These are phyloP conservation scores for Conus betulinus DNA, from an alignment of 1,140 invertebrate species.

Conservation along the genomic window DNA sequence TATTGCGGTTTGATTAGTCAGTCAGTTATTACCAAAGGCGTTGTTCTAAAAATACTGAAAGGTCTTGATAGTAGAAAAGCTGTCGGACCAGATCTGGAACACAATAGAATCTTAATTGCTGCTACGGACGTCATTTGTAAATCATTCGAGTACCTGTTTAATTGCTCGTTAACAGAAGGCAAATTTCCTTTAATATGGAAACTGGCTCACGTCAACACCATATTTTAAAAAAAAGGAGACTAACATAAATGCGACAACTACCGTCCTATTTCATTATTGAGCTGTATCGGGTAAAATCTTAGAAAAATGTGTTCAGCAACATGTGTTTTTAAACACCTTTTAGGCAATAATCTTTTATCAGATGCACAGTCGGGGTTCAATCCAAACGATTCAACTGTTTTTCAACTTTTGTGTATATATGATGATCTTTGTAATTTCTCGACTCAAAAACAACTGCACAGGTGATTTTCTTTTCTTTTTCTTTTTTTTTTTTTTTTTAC, in stretches of 20 bases:
- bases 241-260: neutral
- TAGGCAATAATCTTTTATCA: no score
- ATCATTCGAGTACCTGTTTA: neutral
- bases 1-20: neutral
- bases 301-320: neutral
- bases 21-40: neutral
- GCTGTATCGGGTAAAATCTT: no score
- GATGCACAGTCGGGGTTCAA: no score
- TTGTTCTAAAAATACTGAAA: neutral
- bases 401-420: no score
- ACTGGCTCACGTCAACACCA: neutral
- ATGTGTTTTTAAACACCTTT: neutral
- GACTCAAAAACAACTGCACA: no score
- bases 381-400: no score
- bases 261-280: neutral
- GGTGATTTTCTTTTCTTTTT: no score
- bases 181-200: neutral
- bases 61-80: neutral
- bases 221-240: neutral
- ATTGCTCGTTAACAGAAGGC: neutral
- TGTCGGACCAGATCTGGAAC: neutral
- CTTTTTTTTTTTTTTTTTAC: no score
- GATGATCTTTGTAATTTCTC: no score
- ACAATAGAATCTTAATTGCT: neutral
- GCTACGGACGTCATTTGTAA: neutral